Evolutionary conservation across 2,113 vertebrate species (phyloP).

Genomic region (Phodopus roborovskii): DNA sequence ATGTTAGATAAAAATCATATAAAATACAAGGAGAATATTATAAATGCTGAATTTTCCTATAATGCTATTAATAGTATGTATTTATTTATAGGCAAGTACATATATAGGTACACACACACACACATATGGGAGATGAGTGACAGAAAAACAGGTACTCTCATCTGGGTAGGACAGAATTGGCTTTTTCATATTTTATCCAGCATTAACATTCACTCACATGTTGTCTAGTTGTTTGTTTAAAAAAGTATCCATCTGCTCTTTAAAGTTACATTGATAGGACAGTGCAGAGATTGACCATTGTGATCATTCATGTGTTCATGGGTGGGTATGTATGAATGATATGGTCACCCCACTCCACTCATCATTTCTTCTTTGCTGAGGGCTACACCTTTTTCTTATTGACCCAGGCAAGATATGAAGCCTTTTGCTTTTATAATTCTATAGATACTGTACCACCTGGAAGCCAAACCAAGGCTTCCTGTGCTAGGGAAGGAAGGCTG

Average conservation of each 20-base stretch:
- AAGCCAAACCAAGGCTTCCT: not conserved
- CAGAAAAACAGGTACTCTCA: not conserved
- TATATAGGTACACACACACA: not conserved
- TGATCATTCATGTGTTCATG: not conserved
- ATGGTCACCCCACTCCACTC: not conserved
- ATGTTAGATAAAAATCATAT: not conserved
- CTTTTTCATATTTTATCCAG: not conserved
- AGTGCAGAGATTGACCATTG: not conserved
- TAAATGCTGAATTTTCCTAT: not conserved
- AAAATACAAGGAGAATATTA: not conserved
- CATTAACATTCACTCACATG: not conserved
- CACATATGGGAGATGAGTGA: not conserved
- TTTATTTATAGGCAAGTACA: not conserved
- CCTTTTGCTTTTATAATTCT: not conserved
- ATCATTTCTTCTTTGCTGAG: not conserved
- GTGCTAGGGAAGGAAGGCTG: not conserved
- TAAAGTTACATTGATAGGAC: not conserved
- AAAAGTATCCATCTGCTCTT: not conserved
- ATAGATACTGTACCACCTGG: not conserved
- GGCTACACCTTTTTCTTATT: not conserved
- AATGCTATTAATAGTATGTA: not conserved
- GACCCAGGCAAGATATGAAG: not conserved
- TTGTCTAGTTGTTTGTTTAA: not conserved
- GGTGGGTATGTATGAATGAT: not conserved
- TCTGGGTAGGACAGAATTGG: not conserved